These are phyloP conservation scores for Bombus confusus DNA, from an alignment of 1,140 invertebrate genomes.

Conservation along the genomic window DNA sequence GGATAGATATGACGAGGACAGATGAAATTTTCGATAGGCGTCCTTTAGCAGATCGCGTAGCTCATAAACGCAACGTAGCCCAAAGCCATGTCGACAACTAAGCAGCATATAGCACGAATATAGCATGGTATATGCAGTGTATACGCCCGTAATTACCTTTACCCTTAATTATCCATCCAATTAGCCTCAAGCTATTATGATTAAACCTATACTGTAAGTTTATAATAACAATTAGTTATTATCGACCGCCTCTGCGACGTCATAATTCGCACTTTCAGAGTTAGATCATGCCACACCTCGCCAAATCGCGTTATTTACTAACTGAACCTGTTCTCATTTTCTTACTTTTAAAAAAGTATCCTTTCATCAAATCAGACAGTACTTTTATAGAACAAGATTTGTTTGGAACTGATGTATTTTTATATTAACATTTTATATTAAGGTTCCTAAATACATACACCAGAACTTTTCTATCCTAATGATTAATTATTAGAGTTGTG, in stretches of 20 bases:
- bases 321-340: neutral
- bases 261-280: constrained; percentile 78
- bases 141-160: constrained; percentile 81
- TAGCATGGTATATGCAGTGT: constrained; percentile 74
- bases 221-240: constrained; percentile 83
- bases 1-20: neutral
- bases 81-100: constrained; percentile 80
- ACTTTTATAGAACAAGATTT: too few relatives aligned
- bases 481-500: neutral
- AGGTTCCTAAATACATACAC: neutral
- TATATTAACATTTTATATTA: too few relatives aligned
- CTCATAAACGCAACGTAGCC: constrained; percentile 78
- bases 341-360: too few relatives aligned
- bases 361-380: too few relatives aligned
- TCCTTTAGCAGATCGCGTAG: constrained; percentile 73
- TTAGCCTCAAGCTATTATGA: constrained; percentile 83
- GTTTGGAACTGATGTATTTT: too few relatives aligned
- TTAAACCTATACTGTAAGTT: constrained; percentile 83
- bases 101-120: constrained; percentile 75
- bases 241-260: constrained; percentile 77
- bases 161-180: constrained; percentile 83
- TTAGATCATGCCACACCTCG: constrained; percentile 61
- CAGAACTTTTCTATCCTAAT: neutral
- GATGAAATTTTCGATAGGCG: constrained; percentile 72
- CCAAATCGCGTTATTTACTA: constrained; percentile 37